Evolutionary conservation across 2,888 invertebrate species (phyloP), one percentile per base, ranked within the genome.

Genomic region (Ischnus inquisitorius): DNA sequence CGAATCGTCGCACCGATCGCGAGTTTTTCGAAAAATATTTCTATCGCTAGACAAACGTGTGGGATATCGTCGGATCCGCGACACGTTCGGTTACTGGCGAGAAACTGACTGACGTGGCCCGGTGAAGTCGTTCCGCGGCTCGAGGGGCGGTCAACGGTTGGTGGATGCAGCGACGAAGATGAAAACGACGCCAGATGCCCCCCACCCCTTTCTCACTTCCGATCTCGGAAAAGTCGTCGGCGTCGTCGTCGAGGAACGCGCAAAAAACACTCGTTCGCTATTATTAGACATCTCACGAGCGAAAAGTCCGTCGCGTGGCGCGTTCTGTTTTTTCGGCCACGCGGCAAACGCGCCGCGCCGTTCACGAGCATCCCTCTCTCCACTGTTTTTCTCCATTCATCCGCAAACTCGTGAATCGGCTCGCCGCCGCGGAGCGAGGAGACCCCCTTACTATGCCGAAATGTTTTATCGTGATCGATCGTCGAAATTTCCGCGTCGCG

Each of bases 31-130:
- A 25, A n/a, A 43, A 2, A 43, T 5, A 1, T n/a, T 5, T 5
- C 1, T 10, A 19, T 6, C 19, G 51, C 8, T 3, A 1, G 16
- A 62, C 5, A 67, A 76, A 76, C 76, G 51, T 22, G 60, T 39
- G 12, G 71, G 54, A 19, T 51, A 51, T 51, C 51, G 51, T 51
- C 8, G 25, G 79, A 82, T 76, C 68, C 82, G 72, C 22, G 46
- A 71, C n/a, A n/a, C 41, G 64, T 71, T 69, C 79, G 82, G 74
- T 67, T 28, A 62, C 82, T 84, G 75, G 80, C 43, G 62, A 78
- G 67, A 75, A 79, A 86, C 85, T 86, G 84, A 86, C 75, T 54
- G 79, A 80, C 74, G 81, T 77, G 76, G 67, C 72, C 72, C 79
- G 76, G 62, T 79, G 34, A 28, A 60, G 51, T 25, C 60, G 67